These are phyloP conservation scores for Drosophila kohkoa DNA, from an alignment of 1,140 invertebrate species.

Conservation along the genomic window DNA sequence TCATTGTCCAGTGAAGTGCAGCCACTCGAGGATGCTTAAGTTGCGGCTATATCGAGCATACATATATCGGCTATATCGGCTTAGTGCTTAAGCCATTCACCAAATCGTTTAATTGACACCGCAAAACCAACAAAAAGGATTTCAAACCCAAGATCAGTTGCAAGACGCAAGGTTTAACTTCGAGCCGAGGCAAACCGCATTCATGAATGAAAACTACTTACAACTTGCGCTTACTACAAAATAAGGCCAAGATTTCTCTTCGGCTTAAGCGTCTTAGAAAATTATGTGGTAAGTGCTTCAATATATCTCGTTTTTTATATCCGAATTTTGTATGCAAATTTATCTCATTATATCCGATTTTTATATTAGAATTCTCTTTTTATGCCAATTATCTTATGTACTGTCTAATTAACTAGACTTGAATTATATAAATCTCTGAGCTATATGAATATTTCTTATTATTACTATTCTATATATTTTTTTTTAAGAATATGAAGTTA, in stretches of 20 bases:
- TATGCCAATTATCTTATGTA: too few relatives aligned
- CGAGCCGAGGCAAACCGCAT: background rate
- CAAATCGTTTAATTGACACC: slow-evolving; percentile 50
- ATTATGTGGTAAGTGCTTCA: slow-evolving; percentile 3
- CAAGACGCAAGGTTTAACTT: slow-evolving; percentile 8
- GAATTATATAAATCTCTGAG: too few relatives aligned
- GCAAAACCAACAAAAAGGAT: slow-evolving; percentile 25
- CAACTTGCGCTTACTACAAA: background rate
- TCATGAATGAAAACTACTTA: slow-evolving; percentile 49
- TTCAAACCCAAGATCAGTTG: slow-evolving; percentile 29
- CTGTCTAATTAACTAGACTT: too few relatives aligned
- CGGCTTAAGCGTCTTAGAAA: slow-evolving; percentile 1
- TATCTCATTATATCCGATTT: too few relatives aligned
- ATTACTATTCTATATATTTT: too few relatives aligned
- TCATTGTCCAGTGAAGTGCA: slow-evolving; percentile 66
- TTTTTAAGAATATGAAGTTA: too few relatives aligned
- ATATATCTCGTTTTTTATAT: slow-evolving; percentile 5
- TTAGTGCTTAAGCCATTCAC: slow-evolving; percentile 44
- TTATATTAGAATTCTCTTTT: too few relatives aligned
- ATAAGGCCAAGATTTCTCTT: background rate
- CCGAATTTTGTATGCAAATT: background rate
- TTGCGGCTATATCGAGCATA: slow-evolving; percentile 10
- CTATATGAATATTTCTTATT: too few relatives aligned
- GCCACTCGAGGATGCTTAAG: slow-evolving; percentile 59
- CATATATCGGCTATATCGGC: slow-evolving; percentile 20